phyloP scores from a whole-genome alignment of 2,113 vertebrate species.

The Setophaga petechia region DNA sequence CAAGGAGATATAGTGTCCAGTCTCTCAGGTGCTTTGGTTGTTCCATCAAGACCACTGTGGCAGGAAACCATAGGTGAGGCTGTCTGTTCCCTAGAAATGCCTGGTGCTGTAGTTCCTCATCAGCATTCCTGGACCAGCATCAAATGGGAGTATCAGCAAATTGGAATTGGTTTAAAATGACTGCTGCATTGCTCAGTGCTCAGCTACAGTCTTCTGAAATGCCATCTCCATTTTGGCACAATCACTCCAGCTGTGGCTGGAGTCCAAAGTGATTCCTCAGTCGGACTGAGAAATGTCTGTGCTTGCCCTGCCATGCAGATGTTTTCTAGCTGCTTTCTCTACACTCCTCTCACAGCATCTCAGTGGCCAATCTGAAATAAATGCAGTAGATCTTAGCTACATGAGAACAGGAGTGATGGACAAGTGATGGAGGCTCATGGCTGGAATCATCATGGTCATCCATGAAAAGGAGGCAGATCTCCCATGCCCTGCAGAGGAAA shows the following conservation, averaged over 20 bases:
- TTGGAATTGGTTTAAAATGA: neutral
- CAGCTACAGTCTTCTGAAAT: neutral
- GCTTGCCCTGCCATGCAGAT: neutral
- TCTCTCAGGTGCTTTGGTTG: neutral
- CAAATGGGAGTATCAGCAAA: neutral
- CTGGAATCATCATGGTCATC: neutral
- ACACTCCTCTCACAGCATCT: neutral
- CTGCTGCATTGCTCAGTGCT: neutral
- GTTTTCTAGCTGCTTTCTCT: neutral
- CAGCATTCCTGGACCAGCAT: neutral
- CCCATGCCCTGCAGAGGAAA: neutral
- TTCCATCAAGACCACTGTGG: neutral
- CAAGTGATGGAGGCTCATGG: neutral
- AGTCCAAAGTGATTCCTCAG: neutral
- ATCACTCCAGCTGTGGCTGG: neutral
- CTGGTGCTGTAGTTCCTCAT: neutral
- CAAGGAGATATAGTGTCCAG: neutral
- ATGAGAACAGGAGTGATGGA: neutral
- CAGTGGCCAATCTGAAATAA: neutral
- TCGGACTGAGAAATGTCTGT: neutral
- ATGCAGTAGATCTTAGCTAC: neutral
- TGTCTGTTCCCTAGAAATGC: neutral
- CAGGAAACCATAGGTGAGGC: neutral
- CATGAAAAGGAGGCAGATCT: neutral
- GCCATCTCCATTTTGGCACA: neutral